Base-by-base conservation (phyloP, 2,888 invertebrate species). In the Apamea crenata region DNA sequence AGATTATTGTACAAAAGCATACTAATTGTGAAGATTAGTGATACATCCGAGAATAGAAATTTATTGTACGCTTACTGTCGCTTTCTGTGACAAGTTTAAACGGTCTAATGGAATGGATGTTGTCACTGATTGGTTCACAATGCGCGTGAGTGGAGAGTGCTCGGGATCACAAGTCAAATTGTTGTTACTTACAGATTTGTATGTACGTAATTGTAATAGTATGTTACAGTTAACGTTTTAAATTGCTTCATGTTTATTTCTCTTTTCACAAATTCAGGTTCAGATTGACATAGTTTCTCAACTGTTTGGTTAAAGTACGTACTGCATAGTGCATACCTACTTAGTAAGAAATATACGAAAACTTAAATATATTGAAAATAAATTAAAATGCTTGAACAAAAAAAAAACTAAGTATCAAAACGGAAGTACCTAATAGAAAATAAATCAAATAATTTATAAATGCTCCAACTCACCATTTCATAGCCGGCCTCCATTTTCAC, bases 121-220 rank as follows among this genome's bases (percentile, higher is more conserved):
- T 91, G 89, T 90, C 88, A 91, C 93, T 93, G 96, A 96, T 96
- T 96, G 96, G 90, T 91, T 92, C 89, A 96, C 96, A 96, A 96
- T 96, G 95, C 94, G 94, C 92, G 83, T 89, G 94, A 94, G 93
- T 93, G 89, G 81, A 83, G 85, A 88, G 71, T 82, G 81, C 85
- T 77, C 77, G 81, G 80, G 80, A 84, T 87, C 81, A 85, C 80
- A 83, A 86, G 76, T 83, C 82, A 86, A 83, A 87, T 85, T 66
- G 81, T 83, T 82, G 74, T 78, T 79, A 82, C 77, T 78, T 70
- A 84, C 73, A 80, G 74, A 81, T 86, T 89, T 78, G 56, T 77
- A 61, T 73, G 53, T 67, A 61, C 29, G 71, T 74, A 74, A 75
- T 32, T 36, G 50, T 65, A 77, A 75, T 25, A 29, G 50, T 65